A percentile compares a stretch with the other conserved stretches of the same genome.
Evolutionary conservation across 1,140 invertebrate species (phyloP).

Genomic region (Cotesia vestalis): DNA sequence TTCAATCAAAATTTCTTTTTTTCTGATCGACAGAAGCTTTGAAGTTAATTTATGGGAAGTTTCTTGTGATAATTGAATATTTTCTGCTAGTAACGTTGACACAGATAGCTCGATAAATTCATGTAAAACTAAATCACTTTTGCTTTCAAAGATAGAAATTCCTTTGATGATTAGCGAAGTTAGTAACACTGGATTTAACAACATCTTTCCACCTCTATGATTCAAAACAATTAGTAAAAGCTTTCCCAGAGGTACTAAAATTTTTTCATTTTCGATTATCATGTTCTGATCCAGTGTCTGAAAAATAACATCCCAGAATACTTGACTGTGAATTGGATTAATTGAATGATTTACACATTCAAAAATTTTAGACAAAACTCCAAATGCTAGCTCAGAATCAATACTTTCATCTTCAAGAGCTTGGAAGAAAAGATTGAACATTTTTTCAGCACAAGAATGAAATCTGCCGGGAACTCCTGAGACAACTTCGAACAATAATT

Average conservation of each 20-base stretch:
- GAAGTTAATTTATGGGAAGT: conserved; percentile 72
- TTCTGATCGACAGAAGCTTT: conserved; percentile 68
- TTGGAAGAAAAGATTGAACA: conserved; percentile 72
- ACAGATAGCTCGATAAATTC: conserved; percentile 69
- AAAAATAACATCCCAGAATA: conserved; percentile 69
- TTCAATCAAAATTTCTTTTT: conserved; percentile 68
- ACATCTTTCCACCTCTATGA: conserved; percentile 71
- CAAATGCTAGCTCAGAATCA: conserved; percentile 69
- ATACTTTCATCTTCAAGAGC: conserved; percentile 67
- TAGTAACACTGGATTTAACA: conserved; percentile 69
- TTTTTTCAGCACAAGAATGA: conserved; percentile 78
- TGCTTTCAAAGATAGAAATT: conserved; percentile 55
- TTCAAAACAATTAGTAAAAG: conserved; percentile 71
- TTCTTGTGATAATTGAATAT: conserved; percentile 74
- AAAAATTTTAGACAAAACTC: conserved; percentile 72
- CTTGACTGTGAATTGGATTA: conserved; percentile 68
- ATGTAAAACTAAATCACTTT: conserved; percentile 62
- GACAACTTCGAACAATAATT: conserved; percentile 86
- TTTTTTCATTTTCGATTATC: background rate
- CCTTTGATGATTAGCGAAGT: conserved; percentile 66
- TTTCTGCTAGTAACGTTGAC: conserved; percentile 70
- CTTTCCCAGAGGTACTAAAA: conserved; percentile 62
- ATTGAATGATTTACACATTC: conserved; percentile 69
- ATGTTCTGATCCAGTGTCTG: conserved; percentile 41
- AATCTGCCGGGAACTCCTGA: conserved; percentile 82